Conservation (phyloP, 2,888 invertebrate genomes). For the Diaprepes abbreviatus region DNA sequence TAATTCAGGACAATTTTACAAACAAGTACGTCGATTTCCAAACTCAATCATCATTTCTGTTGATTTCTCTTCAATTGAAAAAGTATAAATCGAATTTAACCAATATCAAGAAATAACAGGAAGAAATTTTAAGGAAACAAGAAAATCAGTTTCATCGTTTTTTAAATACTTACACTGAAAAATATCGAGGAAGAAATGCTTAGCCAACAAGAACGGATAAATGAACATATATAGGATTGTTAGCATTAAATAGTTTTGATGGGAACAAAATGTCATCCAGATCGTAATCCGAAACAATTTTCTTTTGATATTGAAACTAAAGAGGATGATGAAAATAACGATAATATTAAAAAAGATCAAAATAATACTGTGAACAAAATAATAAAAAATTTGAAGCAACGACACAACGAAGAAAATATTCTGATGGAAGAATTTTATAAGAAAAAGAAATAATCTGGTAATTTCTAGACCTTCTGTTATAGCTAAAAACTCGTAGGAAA, state of each 20-base stretch:
- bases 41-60: constrained; percentile 74
- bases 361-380: constrained; percentile 60
- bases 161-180: constrained; percentile 71
- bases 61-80: constrained; percentile 74
- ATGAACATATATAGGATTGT: constrained; percentile 69
- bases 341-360: constrained; percentile 37
- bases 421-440: constrained; percentile 76
- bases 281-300: constrained; percentile 57
- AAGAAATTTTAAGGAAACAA: constrained; percentile 71
- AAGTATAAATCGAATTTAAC: constrained; percentile 75
- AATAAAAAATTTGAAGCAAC: constrained; percentile 69
- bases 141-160: constrained; percentile 71
- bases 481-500: too few species aligned
- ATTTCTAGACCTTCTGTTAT: too few species aligned
- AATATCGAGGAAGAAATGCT: constrained; percentile 73
- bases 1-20: constrained; percentile 52
- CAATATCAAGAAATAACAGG: constrained; percentile 72
- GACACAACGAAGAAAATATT: constrained; percentile 75
- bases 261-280: neutral
- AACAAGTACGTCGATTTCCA: constrained; percentile 73
- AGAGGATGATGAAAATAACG: neutral
- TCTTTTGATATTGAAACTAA: constrained; percentile 57
- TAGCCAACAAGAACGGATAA: constrained; percentile 75
- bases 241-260: constrained; percentile 24
- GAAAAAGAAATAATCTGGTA: too few species aligned